Evolutionary conservation across 2,888 invertebrate species (phyloP), one percentile per base, ranked within the genome.

Genomic region (Pseudococcus viburni): DNA sequence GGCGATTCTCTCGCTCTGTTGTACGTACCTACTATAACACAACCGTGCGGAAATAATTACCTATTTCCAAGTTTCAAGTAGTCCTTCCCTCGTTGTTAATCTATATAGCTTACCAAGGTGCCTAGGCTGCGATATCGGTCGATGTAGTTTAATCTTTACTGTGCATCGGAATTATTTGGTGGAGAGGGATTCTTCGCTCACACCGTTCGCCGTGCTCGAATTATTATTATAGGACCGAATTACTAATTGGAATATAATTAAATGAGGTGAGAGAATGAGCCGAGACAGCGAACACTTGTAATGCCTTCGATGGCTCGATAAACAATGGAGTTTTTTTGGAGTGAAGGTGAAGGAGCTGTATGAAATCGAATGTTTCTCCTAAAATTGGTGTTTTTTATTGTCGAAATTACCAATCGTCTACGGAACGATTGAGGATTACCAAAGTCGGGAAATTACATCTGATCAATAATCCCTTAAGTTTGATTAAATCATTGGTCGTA

Each of bases 11-110:
- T 19, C n/a, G n/a, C 11, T 19, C 59, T 19, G 5, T 19, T n/a
- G 26, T 33, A 3, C 26, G 26, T 33, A 33, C 26, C 26, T 33
- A 33, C 26, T n/a, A 6, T 59, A 59, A 11, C 19, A 59, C 19
- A 59, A 19, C 59, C 19, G 59, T 59, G 59, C 59, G 59, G 59
- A 59, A 59, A 59, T 59, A 59, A 59, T 59, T 59, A 59, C 59
- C 59, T 59, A 59, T 59, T 59, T 59, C 59, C 19, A 59, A 19
- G 59, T 59, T 19, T 19, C n/a, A 19, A 59, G 19, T n/a, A 59
- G 59, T 59, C 59, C 19, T 59, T 7, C 59, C 59, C 7, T 19
- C 9, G 59, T 19, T 59, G 59, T 19, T 59, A 59, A 59, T 59
- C 59, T 59, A 59, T 59, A 19, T 9, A 8, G n/a, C 59, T 19